Base-by-base conservation (phyloP, 2,888 invertebrate species). In the Vesta saturnalis region DNA sequence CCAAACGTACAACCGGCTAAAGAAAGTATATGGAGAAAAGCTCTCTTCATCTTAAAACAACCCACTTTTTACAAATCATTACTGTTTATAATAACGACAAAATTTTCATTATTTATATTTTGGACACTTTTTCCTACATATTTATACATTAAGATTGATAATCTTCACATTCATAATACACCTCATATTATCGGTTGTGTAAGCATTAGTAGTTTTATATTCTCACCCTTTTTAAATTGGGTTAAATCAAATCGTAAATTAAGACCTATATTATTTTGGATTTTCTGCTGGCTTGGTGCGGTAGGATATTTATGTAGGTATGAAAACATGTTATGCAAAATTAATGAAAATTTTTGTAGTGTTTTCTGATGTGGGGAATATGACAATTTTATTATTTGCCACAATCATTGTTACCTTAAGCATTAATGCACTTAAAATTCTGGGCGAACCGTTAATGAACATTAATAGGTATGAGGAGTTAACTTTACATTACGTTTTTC, bases 281-380 rank as follows among this genome's bases (percentile, higher is more conserved):
- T 78, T 0, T 84, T 88, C 75, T 87, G 88, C 67, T 81, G 86
- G 59, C 78, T 85, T 18, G 88, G 88, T 16, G 85, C 87, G 8
- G 69, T 85, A 30, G 88, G 88, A 54, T 89, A 88, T 77, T 87
- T 87, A 71, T 86, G 89, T 89, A 81, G 85, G 84, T 76, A 59
- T 49, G 46, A 30, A 43, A 12, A 63, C 54, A 61, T 14, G 39
- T 21, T 52, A 0, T 18, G 16, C 4, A 14, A 22, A 52, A 30
- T 56, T 18, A 19, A 21, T 39, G 39, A 15, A 52, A 46, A 22
- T 14, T 60, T 59, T 72, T 80, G 64, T 60, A 83, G 83, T 83
- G 72, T 73, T 83, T 60, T 78, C 82, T 0, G 81, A 81, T 63
- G 78, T 77, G 23, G 74, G 72, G 23, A 76, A 70, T 22, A 78